A percentile compares a stretch with the other conserved stretches of the same genome.
These are phyloP conservation scores for Listronotus bonariensis DNA, from an alignment of 1,140 invertebrate species.

Conservation along the genomic window DNA sequence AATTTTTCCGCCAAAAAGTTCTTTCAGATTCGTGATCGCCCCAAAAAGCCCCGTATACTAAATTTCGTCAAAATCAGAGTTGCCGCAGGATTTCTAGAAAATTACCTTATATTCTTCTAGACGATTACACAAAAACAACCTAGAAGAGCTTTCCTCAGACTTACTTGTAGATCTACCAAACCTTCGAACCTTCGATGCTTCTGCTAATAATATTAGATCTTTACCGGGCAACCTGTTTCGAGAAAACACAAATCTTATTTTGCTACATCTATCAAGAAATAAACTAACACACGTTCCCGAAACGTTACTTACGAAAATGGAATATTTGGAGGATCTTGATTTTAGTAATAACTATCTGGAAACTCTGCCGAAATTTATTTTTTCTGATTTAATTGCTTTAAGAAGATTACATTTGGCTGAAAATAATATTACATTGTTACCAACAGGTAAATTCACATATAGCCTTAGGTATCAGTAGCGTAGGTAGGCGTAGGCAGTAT, in stretches of 20 bases:
- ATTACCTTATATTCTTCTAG: conserved; percentile 59
- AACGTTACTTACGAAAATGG: conserved; percentile 53
- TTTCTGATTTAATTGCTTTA: conserved; percentile 61
- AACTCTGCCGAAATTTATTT: conserved; percentile 60
- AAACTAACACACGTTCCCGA: conserved; percentile 54
- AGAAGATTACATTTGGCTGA: conserved; percentile 65
- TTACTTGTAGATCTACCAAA: conserved; percentile 69
- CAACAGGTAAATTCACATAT: conserved; percentile 38
- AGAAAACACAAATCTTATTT: conserved; percentile 66
- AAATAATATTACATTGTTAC: conserved; percentile 58
- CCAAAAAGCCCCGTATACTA: too few relatives aligned
- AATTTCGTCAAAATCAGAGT: too few relatives aligned
- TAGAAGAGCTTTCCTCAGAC: conserved; percentile 69
- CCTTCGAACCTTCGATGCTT: conserved; percentile 73
- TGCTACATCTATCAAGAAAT: conserved; percentile 70
- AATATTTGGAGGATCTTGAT: conserved; percentile 59
- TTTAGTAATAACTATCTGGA: conserved; percentile 59
- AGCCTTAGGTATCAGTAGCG: too few relatives aligned
- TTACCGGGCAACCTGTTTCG: conserved; percentile 67
- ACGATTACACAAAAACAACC: conserved; percentile 72
- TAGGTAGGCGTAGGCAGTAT: too few relatives aligned
- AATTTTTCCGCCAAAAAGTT: too few relatives aligned
- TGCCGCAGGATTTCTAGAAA: too few relatives aligned
- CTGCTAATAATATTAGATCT: conserved; percentile 69
- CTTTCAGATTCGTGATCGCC: too few relatives aligned